Conservation (phyloP, 2,888 invertebrate genomes). For the Lasioglossum marginatum region DNA sequence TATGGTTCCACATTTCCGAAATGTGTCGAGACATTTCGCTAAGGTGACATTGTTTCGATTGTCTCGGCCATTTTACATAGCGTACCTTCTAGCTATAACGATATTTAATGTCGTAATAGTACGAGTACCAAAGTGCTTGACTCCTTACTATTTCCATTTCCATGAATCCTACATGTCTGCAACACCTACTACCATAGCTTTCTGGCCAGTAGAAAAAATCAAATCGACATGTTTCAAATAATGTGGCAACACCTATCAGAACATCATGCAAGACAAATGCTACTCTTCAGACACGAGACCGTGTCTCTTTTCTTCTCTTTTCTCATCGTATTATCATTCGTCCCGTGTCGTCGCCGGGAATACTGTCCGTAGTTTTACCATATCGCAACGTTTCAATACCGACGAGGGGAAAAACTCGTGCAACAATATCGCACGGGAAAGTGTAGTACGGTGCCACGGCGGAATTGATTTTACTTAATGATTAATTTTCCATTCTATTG, state of each 20-base stretch:
- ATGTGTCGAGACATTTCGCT: slow-evolving; percentile 34
- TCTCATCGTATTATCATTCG: slow-evolving; percentile 46
- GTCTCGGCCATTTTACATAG: slow-evolving; percentile 77
- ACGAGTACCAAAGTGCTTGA: slow-evolving; percentile 36
- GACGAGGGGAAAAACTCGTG: background rate
- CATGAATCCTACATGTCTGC: background rate
- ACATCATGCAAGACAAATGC: slow-evolving; percentile 16
- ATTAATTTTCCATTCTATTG: slow-evolving; percentile 36
- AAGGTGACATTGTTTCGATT: slow-evolving; percentile 68
- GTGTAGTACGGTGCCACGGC: background rate
- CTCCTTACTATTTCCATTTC: slow-evolving; percentile 16
- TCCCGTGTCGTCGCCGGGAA: slow-evolving; percentile 32
- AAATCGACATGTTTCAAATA: background rate
- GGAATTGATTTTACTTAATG: slow-evolving; percentile 20
- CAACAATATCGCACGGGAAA: background rate
- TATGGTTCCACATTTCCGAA: slow-evolving; percentile 27
- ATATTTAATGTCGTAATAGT: slow-evolving; percentile 60
- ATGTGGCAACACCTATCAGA: slow-evolving; percentile 3
- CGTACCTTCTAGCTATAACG: slow-evolving; percentile 64
- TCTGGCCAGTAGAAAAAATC: background rate
- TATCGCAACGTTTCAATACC: slow-evolving; percentile 10
- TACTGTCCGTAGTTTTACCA: slow-evolving; percentile 25
- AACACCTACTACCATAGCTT: background rate
- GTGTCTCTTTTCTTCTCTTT: slow-evolving; percentile 31
- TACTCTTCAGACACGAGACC: slow-evolving; percentile 25